These are phyloP conservation scores for Parotia lawesii DNA, from an alignment of 2,113 vertebrate species.

Conservation along the genomic window DNA sequence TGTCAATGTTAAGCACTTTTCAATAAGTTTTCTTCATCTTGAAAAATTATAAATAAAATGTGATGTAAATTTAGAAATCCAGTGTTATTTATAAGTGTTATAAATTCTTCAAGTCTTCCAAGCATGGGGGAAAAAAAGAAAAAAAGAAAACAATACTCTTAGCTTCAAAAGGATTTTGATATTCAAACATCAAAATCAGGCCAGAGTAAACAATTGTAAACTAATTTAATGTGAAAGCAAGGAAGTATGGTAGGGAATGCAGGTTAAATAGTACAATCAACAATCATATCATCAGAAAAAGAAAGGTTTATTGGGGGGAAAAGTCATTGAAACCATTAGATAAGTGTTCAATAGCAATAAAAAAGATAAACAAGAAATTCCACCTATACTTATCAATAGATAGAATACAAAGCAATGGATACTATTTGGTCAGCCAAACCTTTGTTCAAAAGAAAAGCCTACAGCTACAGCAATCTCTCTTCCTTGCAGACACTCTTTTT, in stretches of 20 bases:
- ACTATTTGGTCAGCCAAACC: neutral
- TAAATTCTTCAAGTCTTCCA: conserved; percentile 20
- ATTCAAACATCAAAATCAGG: conserved; percentile 32
- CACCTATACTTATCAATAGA: neutral
- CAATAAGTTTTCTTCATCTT: conserved; percentile 21
- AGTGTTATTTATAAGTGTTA: neutral
- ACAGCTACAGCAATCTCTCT: neutral
- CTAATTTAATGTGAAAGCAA: conserved; percentile 39
- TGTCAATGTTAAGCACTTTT: conserved; percentile 13
- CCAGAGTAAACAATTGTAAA: conserved; percentile 29
- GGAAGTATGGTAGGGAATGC: neutral
- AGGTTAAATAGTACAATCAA: conserved; percentile 13
- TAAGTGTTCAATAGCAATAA: conserved; percentile 14
- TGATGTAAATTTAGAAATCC: neutral
- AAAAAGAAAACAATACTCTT: conserved; percentile 22
- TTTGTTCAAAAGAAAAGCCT: neutral
- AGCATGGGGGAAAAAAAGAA: neutral
- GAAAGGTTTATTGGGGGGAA: conserved; percentile 45
- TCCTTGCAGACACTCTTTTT: neutral
- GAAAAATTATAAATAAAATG: neutral
- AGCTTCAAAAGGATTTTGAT: conserved; percentile 35
- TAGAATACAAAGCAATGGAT: neutral
- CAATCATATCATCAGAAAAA: neutral
- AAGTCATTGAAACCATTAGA: conserved; percentile 55
- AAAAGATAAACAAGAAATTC: conserved; percentile 18